A percentile compares a stretch with the other conserved stretches of the same genome.
phyloP scores from a whole-genome alignment of 1,140 invertebrate species.

The Drosophila micromelanica region DNA sequence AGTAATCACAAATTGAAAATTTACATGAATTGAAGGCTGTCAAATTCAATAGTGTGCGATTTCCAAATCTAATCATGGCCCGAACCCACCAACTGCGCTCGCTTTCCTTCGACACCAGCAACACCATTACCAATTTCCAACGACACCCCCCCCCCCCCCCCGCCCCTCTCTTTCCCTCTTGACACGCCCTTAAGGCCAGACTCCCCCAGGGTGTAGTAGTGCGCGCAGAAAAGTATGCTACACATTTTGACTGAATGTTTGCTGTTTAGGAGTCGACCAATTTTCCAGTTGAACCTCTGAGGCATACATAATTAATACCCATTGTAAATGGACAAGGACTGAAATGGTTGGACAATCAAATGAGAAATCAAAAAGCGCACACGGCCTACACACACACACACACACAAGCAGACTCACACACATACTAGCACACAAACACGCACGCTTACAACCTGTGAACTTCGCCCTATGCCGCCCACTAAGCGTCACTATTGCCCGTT shows the following conservation, averaged over 20 bases:
- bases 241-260: slow-evolving; percentile 45
- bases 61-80: slow-evolving; percentile 46
- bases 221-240: slow-evolving; percentile 49
- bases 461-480: slow-evolving; percentile 25
- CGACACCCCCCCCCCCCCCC: not conserved
- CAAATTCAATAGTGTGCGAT: slow-evolving; percentile 50
- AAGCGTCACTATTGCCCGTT: slow-evolving; percentile 40
- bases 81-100: slow-evolving; percentile 1
- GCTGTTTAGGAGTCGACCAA: slow-evolving; percentile 27
- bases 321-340: slow-evolving; percentile 41
- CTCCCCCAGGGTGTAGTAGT: slow-evolving; percentile 2
- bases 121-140: no score
- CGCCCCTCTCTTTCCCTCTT: not conserved
- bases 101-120: not conserved
- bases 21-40: slow-evolving; percentile 48
- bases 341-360: slow-evolving; percentile 48
- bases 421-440: not conserved
- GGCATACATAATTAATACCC: slow-evolving; percentile 60
- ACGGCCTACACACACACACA: slow-evolving; percentile 1
- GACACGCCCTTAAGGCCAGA: slow-evolving; percentile 20
- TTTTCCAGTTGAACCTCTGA: slow-evolving; percentile 44
- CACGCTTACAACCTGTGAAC: slow-evolving; percentile 20
- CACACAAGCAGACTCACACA: slow-evolving; percentile 6
- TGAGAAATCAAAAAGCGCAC: slow-evolving; percentile 47
- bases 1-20: slow-evolving; percentile 44